Percentiles rank a stretch among this genome's conserved stretches.
Evolutionary conservation across 2,888 invertebrate genomes (phyloP).

Genomic region (Brachynemurus nebulosus): DNA sequence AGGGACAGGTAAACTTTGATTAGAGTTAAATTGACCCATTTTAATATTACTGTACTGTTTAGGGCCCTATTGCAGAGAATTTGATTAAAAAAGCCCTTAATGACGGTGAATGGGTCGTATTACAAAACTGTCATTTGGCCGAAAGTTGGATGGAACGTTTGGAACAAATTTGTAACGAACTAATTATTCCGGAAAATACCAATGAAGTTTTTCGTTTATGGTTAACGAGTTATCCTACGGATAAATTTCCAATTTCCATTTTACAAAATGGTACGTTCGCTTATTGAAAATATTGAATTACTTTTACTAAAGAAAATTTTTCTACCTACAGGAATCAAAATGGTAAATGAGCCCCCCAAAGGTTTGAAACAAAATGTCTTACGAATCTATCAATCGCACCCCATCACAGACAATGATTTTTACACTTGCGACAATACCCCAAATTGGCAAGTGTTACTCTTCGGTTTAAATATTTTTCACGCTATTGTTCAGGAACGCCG

Average conservation of each 20-base stretch:
- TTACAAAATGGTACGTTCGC: constrained; percentile 59
- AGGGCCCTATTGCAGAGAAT: constrained; percentile 71
- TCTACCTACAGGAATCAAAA: constrained; percentile 78
- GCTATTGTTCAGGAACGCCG: constrained; percentile 81
- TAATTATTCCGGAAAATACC: constrained; percentile 52
- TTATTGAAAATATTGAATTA: too few relatives aligned
- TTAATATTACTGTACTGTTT: constrained; percentile 19
- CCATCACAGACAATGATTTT: constrained; percentile 67
- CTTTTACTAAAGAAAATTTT: too few relatives aligned
- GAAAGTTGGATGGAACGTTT: constrained; percentile 89
- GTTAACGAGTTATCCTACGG: constrained; percentile 82
- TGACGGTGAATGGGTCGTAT: constrained; percentile 81
- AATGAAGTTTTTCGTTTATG: constrained; percentile 70
- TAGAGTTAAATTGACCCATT: neutral
- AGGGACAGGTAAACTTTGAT: constrained; percentile 46
- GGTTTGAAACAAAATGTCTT: constrained; percentile 77
- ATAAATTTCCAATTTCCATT: constrained; percentile 63
- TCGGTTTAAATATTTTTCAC: constrained; percentile 87
- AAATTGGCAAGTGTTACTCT: constrained; percentile 71
- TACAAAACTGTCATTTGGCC: constrained; percentile 93
- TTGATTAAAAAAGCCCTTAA: constrained; percentile 65
- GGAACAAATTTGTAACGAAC: constrained; percentile 78
- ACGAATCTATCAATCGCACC: constrained; percentile 77
- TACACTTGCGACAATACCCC: constrained; percentile 43
- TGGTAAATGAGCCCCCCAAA: constrained; percentile 93